Conservation (phyloP, 2,888 invertebrate genomes). For the Aphodius sticticus region DNA sequence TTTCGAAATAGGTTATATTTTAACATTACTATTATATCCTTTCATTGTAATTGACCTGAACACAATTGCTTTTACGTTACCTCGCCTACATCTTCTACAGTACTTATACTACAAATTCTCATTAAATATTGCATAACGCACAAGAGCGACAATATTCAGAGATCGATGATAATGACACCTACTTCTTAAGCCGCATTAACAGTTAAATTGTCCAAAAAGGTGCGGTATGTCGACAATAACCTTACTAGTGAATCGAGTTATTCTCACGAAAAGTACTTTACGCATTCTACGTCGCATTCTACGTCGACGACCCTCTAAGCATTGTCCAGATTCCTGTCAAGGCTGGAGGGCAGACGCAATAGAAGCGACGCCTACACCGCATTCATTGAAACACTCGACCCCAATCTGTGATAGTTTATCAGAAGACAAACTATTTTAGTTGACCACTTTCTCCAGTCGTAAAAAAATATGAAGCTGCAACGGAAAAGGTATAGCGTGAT, state of each 20-base stretch:
- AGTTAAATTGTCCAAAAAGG: background rate
- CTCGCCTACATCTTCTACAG: background rate
- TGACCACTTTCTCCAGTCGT: background rate
- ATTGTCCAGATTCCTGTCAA: background rate
- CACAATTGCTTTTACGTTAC: too few species aligned
- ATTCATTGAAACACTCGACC: background rate
- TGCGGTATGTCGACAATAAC: background rate
- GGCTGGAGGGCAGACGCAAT: background rate
- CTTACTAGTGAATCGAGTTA: background rate
- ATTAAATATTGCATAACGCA: background rate
- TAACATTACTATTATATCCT: background rate
- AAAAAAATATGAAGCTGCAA: background rate
- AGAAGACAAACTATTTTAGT: background rate
- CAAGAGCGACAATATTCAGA: background rate
- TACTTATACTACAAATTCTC: background rate
- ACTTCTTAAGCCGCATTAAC: background rate
- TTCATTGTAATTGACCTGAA: background rate
- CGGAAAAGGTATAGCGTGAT: background rate
- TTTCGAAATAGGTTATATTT: too few species aligned
- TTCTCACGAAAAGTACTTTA: background rate
- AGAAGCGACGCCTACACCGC: background rate
- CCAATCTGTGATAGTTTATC: background rate
- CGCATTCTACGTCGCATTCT: background rate
- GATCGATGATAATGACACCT: background rate
- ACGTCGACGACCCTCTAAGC: background rate